Evolutionary conservation across 2,888 invertebrate genomes (phyloP).

Genomic region (Thecocarcelia acutangulata): DNA sequence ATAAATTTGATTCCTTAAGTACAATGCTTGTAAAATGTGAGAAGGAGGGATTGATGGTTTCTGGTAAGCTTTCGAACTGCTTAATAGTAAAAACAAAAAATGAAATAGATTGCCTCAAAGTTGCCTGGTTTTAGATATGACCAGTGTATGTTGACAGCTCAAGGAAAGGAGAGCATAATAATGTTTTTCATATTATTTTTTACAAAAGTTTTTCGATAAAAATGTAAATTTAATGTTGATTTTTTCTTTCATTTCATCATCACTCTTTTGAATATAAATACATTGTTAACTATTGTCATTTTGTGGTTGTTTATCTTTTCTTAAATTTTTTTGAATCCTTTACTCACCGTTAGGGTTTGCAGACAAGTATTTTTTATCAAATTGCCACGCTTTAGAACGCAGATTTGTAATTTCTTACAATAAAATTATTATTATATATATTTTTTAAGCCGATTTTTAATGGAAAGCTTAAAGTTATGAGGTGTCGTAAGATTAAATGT

Average conservation of each 20-base stretch:
- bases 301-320: not conserved
- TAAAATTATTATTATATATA: no score
- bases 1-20: slow-evolving; percentile 14
- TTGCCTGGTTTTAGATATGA: slow-evolving; percentile 5
- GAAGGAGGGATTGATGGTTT: not conserved
- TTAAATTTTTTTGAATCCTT: slow-evolving; percentile 4
- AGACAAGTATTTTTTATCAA: not conserved
- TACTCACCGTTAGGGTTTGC: not conserved
- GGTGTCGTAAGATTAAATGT: no score
- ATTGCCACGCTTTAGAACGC: no score
- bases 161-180: slow-evolving; percentile 9
- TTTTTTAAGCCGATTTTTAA: no score
- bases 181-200: slow-evolving; percentile 66
- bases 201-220: slow-evolving; percentile 75
- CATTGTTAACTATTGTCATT: slow-evolving; percentile 38
- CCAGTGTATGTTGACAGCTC: not conserved
- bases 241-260: slow-evolving; percentile 16
- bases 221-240: slow-evolving; percentile 73
- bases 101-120: not conserved
- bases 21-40: slow-evolving; percentile 29
- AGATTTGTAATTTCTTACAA: no score
- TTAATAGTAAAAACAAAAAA: not conserved
- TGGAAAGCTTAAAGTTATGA: no score
- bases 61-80: not conserved
- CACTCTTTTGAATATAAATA: slow-evolving; percentile 20